Evolutionary conservation across 2,113 vertebrate species (phyloP), one percentile per base, ranked within the genome.

Genomic region (Ceyx cyanopectus): DNA sequence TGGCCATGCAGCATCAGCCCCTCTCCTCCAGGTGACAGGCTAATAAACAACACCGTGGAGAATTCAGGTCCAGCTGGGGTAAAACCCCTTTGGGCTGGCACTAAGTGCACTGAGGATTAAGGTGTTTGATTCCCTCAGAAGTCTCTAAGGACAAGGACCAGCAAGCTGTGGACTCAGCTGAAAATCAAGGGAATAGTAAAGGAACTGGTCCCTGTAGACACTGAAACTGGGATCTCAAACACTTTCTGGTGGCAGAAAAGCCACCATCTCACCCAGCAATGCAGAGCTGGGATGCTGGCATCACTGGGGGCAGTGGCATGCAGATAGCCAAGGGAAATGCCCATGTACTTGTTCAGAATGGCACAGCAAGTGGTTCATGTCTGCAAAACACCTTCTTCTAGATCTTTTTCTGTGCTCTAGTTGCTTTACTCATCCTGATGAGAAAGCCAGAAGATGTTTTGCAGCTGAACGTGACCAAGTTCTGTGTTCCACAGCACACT

Each of bases 201-300:
- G n/a, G 30, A 76, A 67, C 20, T n/a, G 73, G 30, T 53, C 19
- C 3, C 10, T 74, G 18, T 27, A 29, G 32, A 54, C 58, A 73
- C 1, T 1, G 34, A 76, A 56, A 56, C 40, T 53, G 19, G 19
- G 26, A 83, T 77, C 19, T 46, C 37, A 85, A 77, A 34, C 88
- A 40, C 7, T 70, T 22, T 13, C 50, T 43, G 43, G 41, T 7
- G 11, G 11, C 34, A 85, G 34, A 12, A 84, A 94, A 73, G 50
- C 29, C 8, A 7, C 23, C 50, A 62, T 53, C 19, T 79, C n/a
- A 68, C 2, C 4, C 10, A 45, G 0, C 10, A 3, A 3, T 3
- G 9, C 27, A 18, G 34, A 81, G 6, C 23, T 29, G 15, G 61
- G 34, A 43, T 60, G 46, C 18, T 70, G 43, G 21, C 34, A 83